These are phyloP conservation scores for Intellagama lesueurii DNA, from an alignment of 2,797 vertebrate species.

Conservation along the genomic window DNA sequence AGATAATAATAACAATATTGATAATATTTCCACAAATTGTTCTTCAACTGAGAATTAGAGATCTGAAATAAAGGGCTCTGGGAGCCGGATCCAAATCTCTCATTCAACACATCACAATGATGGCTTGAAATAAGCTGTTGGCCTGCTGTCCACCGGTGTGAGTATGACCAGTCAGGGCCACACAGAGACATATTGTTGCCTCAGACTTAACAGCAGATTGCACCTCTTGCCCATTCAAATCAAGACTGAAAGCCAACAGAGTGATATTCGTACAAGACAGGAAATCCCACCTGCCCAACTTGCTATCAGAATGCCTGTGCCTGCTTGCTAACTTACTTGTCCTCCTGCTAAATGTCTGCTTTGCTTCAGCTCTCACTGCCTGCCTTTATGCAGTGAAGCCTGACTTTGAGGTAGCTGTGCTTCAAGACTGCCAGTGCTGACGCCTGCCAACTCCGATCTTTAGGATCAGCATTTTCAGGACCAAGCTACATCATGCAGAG, in stretches of 20 bases:
- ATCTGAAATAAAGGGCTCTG: background rate
- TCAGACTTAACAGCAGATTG: background rate
- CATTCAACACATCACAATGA: background rate
- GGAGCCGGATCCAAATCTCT: background rate
- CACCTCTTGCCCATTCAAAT: background rate
- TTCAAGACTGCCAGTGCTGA: background rate
- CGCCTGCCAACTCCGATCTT: background rate
- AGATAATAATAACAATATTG: background rate
- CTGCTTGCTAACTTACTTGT: background rate
- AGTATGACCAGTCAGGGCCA: background rate
- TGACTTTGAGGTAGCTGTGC: background rate
- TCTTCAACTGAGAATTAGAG: background rate
- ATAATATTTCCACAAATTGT: background rate
- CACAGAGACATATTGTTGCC: background rate
- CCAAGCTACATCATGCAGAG: background rate
- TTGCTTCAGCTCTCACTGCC: background rate
- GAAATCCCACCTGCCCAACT: too few species aligned
- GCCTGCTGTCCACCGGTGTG: background rate
- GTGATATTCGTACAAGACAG: too few species aligned
- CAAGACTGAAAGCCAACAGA: too few species aligned
- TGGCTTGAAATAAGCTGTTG: background rate
- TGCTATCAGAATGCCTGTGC: background rate
- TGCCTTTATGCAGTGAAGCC: background rate
- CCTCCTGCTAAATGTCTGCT: background rate
- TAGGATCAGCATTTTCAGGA: conserved; percentile 4